Conservation (phyloP, 1,140 invertebrate species). For the Orius insidiosus region DNA sequence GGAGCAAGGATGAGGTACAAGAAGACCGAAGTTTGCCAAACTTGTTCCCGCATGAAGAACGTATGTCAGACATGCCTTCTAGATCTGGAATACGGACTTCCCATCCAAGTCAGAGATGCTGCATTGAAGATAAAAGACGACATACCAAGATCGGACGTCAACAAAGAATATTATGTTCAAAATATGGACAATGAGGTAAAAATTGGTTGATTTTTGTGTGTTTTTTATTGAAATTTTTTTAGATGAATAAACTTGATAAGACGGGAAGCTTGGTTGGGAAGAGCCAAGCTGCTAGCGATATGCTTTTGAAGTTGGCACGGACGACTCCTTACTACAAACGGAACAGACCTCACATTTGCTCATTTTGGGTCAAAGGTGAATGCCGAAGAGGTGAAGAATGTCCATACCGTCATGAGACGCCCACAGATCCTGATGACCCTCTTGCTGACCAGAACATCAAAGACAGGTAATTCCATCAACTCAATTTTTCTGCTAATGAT, state of each 20-base stretch:
- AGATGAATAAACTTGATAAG: conserved; percentile 25
- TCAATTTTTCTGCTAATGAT: background rate
- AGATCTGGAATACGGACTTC: conserved; percentile 92
- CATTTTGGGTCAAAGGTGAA: conserved; percentile 99
- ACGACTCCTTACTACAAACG: conserved; percentile 98
- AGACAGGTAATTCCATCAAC: conserved; percentile 47
- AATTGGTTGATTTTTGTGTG: no score
- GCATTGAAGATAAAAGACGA: conserved; percentile 90
- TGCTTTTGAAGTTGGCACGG: conserved; percentile 84
- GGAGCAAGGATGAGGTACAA: conserved; percentile 97
- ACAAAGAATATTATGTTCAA: conserved; percentile 98
- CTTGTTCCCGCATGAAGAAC: conserved; percentile 95
- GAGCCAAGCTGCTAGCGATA: conserved; percentile 65
- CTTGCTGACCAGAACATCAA: conserved; percentile 98
- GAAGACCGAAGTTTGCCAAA: conserved; percentile 99
- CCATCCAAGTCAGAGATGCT: conserved; percentile 88
- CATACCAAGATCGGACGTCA: conserved; percentile 91
- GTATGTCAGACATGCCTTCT: conserved; percentile 98
- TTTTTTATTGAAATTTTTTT: conserved; percentile 9
- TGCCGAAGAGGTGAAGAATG: conserved; percentile 98
- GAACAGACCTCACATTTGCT: conserved; percentile 97
- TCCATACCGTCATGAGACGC: conserved; percentile 97
- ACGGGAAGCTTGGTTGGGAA: conserved; percentile 40
- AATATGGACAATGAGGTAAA: conserved; percentile 69
- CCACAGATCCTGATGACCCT: conserved; percentile 98